Evolutionary conservation across 2,113 vertebrate genomes (phyloP), one percentile per base, ranked within the genome.

Genomic region (Dasyornis broadbenti): DNA sequence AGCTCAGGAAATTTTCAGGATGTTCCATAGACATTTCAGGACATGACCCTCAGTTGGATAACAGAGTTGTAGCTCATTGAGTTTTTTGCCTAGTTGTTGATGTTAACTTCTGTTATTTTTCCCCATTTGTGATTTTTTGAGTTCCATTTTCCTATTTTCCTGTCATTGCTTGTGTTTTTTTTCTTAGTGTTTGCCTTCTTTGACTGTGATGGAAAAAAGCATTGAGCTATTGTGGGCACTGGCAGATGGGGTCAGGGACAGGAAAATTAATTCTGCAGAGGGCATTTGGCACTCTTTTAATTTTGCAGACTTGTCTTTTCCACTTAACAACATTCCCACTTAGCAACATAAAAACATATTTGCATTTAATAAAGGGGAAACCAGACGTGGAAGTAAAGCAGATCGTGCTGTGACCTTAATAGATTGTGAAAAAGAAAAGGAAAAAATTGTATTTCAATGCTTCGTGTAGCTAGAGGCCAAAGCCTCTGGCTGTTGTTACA

Each of bases 251-350:
- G 47, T 21, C 2, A 33, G 45, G 24, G 77, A 44, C 37, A 71
- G 30, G 71, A 35, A 80, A 73, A 94, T 88, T 93, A 92, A 91
- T 80, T 85, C 88, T 80, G 31, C 40, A 68, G 27, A 33, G 71
- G 82, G 65, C 53, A 81, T 77, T 83, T 92, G 64, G 44, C 88
- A 78, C n/a, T 60, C 49, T n/a, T 66, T 6, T 18, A 86, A 66
- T 86, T 91, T 90, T 89, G n/a, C 80, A 92, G 80, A 26, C 53
- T 89, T 86, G 65, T 81, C 86, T 94, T 95, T 80, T 82, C 64
- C 54, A 93, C 54, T 83, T 88, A 76, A 96, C 72, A 91, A 64
- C 82, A 56, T 90, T 86, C 66, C 82, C 82, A 86, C 49, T 82
- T 72, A 73, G 75, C 50, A 93, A 63, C 60, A 90, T 26, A 37